phyloP scores from a whole-genome alignment of 2,888 invertebrate species.

The Apamea anceps region DNA sequence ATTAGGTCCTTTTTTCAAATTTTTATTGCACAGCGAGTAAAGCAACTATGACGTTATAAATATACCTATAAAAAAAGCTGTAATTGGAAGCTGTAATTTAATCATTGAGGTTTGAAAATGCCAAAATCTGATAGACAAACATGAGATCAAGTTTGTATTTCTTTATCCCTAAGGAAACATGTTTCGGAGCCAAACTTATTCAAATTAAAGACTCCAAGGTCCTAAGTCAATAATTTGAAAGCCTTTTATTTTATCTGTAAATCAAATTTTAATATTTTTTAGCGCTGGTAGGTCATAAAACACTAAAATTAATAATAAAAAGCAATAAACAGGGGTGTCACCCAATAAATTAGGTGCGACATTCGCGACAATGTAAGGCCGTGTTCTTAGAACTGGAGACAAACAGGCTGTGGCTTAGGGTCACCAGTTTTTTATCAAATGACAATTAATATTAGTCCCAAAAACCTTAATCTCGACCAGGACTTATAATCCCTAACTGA shows the following conservation, averaged over 20 bases:
- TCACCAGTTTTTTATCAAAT: constrained; percentile 24
- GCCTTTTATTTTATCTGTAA: constrained; percentile 46
- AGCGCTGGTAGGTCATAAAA: constrained; percentile 62
- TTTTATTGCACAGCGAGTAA: too few relatives aligned
- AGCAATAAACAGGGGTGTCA: constrained; percentile 72
- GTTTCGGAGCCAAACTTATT: not conserved
- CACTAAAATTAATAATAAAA: constrained; percentile 69
- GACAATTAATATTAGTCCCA: not conserved
- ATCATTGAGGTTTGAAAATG: not conserved
- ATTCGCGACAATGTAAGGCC: constrained; percentile 78
- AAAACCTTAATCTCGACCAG: too few relatives aligned
- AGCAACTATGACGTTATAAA: too few relatives aligned
- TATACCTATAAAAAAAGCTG: too few relatives aligned
- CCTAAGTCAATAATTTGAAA: constrained; percentile 56
- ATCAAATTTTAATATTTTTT: constrained; percentile 53
- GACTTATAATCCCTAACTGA: too few relatives aligned
- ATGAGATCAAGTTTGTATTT: not conserved
- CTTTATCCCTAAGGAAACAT: not conserved
- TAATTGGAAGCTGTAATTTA: too few relatives aligned
- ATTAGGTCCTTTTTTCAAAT: too few relatives aligned
- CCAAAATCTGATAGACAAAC: not conserved
- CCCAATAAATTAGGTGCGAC: constrained; percentile 76
- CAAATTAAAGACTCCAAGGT: constrained; percentile 15
- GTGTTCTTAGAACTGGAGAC: constrained; percentile 74
- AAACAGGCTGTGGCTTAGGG: constrained; percentile 52